A percentile compares a stretch with the other conserved stretches of the same genome.
phyloP scores from a whole-genome alignment of 2,888 invertebrate genomes.

The Harpalus rubripes region DNA sequence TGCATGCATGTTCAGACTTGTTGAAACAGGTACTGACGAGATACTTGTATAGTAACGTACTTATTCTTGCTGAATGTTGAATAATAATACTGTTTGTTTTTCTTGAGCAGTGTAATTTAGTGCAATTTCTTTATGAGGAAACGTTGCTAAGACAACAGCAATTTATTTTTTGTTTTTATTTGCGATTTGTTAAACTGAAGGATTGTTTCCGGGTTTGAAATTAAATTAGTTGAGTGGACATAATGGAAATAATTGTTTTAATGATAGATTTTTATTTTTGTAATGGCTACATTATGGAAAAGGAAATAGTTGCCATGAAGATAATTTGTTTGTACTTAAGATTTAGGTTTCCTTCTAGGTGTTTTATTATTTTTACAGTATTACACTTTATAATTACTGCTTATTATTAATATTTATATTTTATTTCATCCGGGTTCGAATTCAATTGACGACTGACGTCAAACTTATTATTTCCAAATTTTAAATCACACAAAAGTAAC shows the following conservation, averaged over 20 bases:
- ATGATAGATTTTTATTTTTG: constrained; percentile 22
- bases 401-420: no score
- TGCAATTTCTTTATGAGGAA: constrained; percentile 39
- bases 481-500: no score
- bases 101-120: not conserved
- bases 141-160: constrained; percentile 17
- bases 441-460: no score
- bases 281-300: constrained; percentile 2
- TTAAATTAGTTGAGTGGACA: constrained; percentile 23
- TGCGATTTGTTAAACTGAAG: constrained; percentile 24
- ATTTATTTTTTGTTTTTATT: constrained; percentile 25
- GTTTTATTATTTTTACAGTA: not conserved
- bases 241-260: constrained; percentile 39
- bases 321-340: not conserved
- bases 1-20: constrained; percentile 3
- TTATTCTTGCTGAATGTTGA: constrained; percentile 16
- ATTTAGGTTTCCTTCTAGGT: not conserved
- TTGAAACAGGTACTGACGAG: constrained; percentile 6
- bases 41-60: constrained; percentile 12
- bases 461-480: no score
- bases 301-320: constrained; percentile 6
- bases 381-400: not conserved
- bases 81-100: constrained; percentile 22
- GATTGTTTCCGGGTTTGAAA: constrained; percentile 32
- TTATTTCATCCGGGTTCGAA: no score